Conservation (phyloP, 2,797 vertebrate species). For the Microctenopoma stevenorrisi region DNA sequence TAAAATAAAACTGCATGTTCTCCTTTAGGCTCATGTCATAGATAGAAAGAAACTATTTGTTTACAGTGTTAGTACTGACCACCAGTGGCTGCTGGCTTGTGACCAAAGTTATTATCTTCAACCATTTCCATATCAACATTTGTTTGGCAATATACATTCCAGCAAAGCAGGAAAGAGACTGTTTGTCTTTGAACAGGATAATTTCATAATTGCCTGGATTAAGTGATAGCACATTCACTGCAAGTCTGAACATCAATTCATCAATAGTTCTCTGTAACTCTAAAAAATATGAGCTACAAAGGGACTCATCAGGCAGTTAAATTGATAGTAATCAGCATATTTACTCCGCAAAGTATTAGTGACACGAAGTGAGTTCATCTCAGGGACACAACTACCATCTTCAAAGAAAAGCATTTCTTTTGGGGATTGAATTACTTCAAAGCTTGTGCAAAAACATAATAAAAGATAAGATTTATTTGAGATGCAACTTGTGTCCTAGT, state of each 20-base stretch:
- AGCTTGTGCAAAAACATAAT: no score
- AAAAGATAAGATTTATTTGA: no score
- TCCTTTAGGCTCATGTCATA: neutral
- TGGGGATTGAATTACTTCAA: no score
- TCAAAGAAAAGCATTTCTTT: no score
- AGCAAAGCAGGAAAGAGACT: no score
- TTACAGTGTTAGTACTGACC: conserved; percentile 1
- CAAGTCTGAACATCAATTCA: neutral
- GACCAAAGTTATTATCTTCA: neutral
- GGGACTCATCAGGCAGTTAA: neutral
- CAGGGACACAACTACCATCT: no score
- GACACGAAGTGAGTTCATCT: no score
- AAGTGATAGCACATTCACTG: no score
- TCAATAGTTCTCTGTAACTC: neutral
- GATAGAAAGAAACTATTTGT: conserved; percentile 1
- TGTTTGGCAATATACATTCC: neutral
- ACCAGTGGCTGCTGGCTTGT: neutral
- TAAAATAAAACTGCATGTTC: neutral
- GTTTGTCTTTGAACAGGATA: no score
- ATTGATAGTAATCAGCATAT: neutral
- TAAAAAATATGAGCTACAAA: neutral
- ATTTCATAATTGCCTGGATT: no score
- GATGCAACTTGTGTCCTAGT: no score
- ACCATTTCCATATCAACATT: neutral
- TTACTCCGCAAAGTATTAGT: no score